These are phyloP conservation scores for Gallinago jamesoni DNA, from an alignment of 2,113 vertebrate species.

Conservation along the genomic window DNA sequence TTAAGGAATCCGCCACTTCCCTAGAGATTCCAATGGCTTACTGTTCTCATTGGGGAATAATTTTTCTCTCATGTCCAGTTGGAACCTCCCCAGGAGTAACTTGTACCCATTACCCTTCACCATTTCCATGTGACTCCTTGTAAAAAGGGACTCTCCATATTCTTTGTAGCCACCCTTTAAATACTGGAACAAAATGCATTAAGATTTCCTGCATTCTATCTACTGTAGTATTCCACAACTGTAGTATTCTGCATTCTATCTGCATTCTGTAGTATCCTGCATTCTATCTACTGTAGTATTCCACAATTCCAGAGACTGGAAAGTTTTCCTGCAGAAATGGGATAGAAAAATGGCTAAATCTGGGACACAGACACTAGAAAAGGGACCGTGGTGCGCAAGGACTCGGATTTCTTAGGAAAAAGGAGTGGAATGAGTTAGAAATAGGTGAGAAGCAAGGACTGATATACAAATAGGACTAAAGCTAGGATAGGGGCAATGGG, in stretches of 20 bases:
- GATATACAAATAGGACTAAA: neutral
- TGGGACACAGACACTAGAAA: neutral
- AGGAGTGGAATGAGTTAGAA: neutral
- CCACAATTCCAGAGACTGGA: neutral
- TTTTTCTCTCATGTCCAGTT: neutral
- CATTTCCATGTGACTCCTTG: neutral
- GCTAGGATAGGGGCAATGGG: neutral
- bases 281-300: neutral
- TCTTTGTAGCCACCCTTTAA: neutral
- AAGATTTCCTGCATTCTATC: neutral
- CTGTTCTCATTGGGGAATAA: neutral
- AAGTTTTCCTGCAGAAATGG: neutral
- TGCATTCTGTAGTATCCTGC: neutral
- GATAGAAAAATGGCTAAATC: neutral
- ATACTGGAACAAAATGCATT: neutral
- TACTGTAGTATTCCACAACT: neutral
- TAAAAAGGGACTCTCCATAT: neutral
- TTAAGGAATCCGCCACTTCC: neutral
- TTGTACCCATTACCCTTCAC: neutral
- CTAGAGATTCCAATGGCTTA: neutral
- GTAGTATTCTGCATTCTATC: neutral
- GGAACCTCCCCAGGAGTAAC: neutral
- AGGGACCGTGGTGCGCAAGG: neutral
- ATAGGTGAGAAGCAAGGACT: neutral
- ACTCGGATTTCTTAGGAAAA: neutral